phyloP scores from a whole-genome alignment of 2,113 vertebrate genomes.

The Redunca redunca region DNA sequence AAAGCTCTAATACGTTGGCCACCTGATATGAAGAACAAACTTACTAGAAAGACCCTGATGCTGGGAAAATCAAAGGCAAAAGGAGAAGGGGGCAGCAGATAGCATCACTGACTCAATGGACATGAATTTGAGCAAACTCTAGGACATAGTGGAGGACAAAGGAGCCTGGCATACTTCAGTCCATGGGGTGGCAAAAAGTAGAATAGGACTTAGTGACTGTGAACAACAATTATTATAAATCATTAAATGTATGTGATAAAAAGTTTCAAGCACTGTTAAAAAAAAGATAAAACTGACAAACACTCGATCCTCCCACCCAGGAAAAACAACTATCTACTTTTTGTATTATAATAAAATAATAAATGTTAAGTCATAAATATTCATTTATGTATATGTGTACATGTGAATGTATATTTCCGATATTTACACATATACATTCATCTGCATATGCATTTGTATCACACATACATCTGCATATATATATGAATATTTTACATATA shows the following conservation, averaged over 20 bases:
- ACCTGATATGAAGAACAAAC: not conserved
- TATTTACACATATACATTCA: not conserved
- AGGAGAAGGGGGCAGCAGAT: not conserved
- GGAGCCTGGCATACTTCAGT: not conserved
- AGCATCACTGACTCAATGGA: not conserved
- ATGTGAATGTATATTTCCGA: too few species aligned
- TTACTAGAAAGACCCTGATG: not conserved
- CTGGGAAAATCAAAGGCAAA: not conserved
- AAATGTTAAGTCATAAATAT: not conserved
- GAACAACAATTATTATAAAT: not conserved
- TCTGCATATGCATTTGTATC: not conserved
- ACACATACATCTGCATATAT: not conserved
- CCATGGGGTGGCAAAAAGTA: not conserved
- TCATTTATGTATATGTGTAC: not conserved
- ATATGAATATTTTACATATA: not conserved
- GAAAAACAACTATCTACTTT: not conserved
- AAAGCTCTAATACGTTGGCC: not conserved
- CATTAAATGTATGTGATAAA: not conserved
- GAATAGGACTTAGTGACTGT: not conserved
- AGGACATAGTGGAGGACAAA: not conserved
- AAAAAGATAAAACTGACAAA: not conserved
- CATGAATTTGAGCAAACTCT: not conserved
- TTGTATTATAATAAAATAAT: not conserved
- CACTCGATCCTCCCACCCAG: not conserved
- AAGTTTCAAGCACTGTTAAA: not conserved